Base-by-base conservation (phyloP, 2,888 invertebrate genomes). In the Serrognathus titanus region DNA sequence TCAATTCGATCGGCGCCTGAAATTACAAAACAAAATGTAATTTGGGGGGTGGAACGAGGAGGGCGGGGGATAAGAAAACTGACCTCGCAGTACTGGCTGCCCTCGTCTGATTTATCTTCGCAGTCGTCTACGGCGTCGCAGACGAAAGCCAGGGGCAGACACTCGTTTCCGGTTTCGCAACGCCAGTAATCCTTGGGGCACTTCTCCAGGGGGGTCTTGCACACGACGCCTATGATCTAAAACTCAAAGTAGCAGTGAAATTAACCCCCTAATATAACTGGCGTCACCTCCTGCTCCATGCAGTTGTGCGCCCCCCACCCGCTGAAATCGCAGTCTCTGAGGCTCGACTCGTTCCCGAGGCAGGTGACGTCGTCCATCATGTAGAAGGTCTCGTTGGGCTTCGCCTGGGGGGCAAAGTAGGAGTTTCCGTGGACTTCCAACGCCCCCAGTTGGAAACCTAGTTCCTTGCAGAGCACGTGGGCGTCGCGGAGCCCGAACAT, bases 271-370 rank as follows among this genome's bases (percentile, higher is more conserved):
- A 16, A 0, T 16, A 16, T 16, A 3, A 16, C 16, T 3, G 2
- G 16, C 16, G 16, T 61, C 67, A 86, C 85, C 76, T 88, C 87
- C 66, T 83, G 82, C 2, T 82, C 78, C 37, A 80, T 79, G 65
- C 91, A 91, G 70, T 90, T 84, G 68, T 89, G 87, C 0, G 84
- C 78, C 9, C 87, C 87, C 90, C 90, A 91, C 0, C 88, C 87
- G 52, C 81, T 81, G 64, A 89, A 88, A 55, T 82, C 78, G 68
- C 90, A 90, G 59, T 89, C 83, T 53, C 82, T 79, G 1, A 90
- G 69, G 0, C 83, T 80, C 0, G 81, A 81, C 73, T 90, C 90
- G 61, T 85, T 84, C 10, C 90, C 90, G 0, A 75, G 69, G 68
- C 90, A 90, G 38, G 81, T 79, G 0, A 90, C 76, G 63, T 87